These are phyloP conservation scores for Apogon talboti DNA, from an alignment of 2,797 vertebrate species.

Conservation along the genomic window DNA sequence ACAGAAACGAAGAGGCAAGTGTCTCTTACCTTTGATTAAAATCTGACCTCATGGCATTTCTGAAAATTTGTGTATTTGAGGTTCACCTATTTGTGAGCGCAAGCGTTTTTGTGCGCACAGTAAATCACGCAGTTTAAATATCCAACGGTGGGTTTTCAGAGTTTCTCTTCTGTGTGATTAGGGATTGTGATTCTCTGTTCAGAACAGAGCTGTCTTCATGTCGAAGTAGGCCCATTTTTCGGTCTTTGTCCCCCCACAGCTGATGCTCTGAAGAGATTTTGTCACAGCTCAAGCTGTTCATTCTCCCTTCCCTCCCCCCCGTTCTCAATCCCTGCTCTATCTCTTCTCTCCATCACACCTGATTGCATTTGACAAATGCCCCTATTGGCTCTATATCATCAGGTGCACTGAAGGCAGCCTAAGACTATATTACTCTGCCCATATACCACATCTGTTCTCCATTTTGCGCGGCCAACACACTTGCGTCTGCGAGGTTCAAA, in stretches of 20 bases:
- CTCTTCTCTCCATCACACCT: conserved; percentile 81
- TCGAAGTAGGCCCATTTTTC: conserved; percentile 49
- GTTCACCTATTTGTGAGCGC: conserved; percentile 32
- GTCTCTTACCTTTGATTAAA: conserved; percentile 77
- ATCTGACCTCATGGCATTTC: conserved; percentile 74
- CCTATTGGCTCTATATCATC: conserved; percentile 84
- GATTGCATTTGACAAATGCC: conserved; percentile 86
- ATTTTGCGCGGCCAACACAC: conserved; percentile 73
- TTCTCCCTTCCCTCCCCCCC: conserved; percentile 37
- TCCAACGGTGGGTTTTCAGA: conserved; percentile 25
- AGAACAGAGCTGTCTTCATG: conserved; percentile 40
- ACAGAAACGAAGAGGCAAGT: conserved; percentile 66
- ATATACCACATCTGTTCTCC: conserved; percentile 81
- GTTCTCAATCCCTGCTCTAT: conserved; percentile 51
- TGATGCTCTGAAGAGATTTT: conserved; percentile 76
- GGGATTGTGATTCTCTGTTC: conserved; percentile 42
- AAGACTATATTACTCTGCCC: conserved; percentile 82
- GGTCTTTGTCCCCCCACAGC: conserved; percentile 67
- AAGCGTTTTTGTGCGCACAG: conserved; percentile 39
- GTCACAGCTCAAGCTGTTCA: conserved; percentile 74
- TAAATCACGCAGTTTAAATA: conserved; percentile 56
- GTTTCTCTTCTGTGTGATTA: conserved; percentile 36
- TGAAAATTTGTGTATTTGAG: conserved; percentile 57
- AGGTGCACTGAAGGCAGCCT: conserved; percentile 77
- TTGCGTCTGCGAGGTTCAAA: conserved; percentile 62